These are phyloP conservation scores for cattle (Bos taurus) DNA, from an alignment of 2,113 vertebrate genomes.

Conservation along the genomic window ARS-UCD2.0 NC_037329.1:37262001-37262500, in stretches of 20 bases:
- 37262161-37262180: neutral
- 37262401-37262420: neutral
- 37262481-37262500: neutral
- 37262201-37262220: neutral
- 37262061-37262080: neutral
- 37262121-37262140: too few relatives aligned
- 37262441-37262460: neutral
- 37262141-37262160: neutral
- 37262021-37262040: too few relatives aligned
- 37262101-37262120: neutral
- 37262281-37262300: neutral
- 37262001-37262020: too few relatives aligned
- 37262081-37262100: neutral
- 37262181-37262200: too few relatives aligned
- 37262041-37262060: too few relatives aligned
- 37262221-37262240: neutral
- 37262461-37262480: neutral
- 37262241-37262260: neutral
- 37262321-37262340: neutral
- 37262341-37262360: neutral
- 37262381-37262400: neutral
- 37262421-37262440: neutral
- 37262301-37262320: neutral
- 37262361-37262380: neutral
- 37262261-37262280: neutral